phyloP scores from a whole-genome alignment of 2,797 vertebrate genomes.

The Cirrhinus molitorella region DNA sequence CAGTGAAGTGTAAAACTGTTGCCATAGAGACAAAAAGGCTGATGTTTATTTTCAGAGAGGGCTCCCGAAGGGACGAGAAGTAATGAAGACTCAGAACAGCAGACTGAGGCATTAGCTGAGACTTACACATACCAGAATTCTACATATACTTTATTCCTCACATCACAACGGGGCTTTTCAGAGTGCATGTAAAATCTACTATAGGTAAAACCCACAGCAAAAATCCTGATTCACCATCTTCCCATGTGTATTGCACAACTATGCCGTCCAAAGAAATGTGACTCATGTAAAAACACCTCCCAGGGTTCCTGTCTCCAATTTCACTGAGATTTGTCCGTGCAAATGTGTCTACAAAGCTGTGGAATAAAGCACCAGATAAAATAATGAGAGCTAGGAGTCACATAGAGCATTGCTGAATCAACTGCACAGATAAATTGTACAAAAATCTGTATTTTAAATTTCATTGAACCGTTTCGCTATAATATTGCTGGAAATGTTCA shows the following conservation, averaged over 20 bases:
- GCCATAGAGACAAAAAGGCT: slow-evolving; percentile 77
- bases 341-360: neutral
- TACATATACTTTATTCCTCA: neutral
- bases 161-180: neutral
- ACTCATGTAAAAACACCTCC: slow-evolving; percentile 31
- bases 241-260: slow-evolving; percentile 41
- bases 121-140: neutral
- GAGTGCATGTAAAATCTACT: neutral
- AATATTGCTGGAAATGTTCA: neutral
- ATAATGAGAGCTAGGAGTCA: neutral
- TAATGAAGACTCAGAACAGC: slow-evolving; percentile 56
- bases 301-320: slow-evolving; percentile 10
- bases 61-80: slow-evolving; percentile 69
- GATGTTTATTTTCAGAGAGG: slow-evolving; percentile 78
- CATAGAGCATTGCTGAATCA: neutral
- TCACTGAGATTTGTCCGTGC: neutral
- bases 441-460: neutral
- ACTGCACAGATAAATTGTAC: neutral
- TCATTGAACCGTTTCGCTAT: neutral
- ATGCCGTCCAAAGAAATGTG: slow-evolving; percentile 6
- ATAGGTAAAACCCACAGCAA: neutral
- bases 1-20: slow-evolving; percentile 69
- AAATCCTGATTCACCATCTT: slow-evolving; percentile 4
- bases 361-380: neutral
- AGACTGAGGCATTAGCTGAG: slow-evolving; percentile 2